phyloP scores from a whole-genome alignment of 2,888 invertebrate genomes.

The Pristionchus maxplancki region DNA sequence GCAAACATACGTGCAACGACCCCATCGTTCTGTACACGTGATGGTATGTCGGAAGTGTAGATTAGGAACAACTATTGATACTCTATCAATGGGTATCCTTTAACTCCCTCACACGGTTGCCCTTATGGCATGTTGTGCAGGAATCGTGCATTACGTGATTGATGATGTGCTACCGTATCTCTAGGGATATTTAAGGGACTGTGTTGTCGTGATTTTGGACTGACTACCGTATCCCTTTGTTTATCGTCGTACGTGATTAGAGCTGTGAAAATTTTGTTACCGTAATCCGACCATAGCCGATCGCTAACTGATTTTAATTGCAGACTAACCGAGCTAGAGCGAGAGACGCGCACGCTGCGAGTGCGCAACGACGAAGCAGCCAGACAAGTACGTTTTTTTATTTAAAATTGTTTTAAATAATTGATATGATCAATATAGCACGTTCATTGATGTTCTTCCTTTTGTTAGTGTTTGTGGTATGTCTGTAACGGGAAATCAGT shows the following conservation, averaged over 20 bases:
- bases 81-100: neutral
- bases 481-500: no score
- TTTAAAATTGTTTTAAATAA: slow-evolving; percentile 31
- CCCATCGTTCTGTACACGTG: no score
- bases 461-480: no score
- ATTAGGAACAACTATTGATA: no score
- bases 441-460: no score
- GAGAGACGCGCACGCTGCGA: slow-evolving; percentile 59
- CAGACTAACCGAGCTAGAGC: slow-evolving; percentile 61
- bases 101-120: slow-evolving; percentile 5
- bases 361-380: slow-evolving; percentile 55
- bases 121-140: neutral
- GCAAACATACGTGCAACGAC: no score
- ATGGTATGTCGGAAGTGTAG: no score
- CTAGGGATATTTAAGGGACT: neutral
- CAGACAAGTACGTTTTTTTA: slow-evolving; percentile 57
- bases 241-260: no score
- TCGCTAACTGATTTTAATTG: neutral
- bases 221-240: neutral
- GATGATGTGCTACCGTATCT: neutral
- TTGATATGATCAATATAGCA: no score
- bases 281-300: neutral
- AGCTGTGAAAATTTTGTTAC: neutral
- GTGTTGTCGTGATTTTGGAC: no score
- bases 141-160: neutral